phyloP scores from a whole-genome alignment of 2,113 vertebrate genomes.

The Eidolon helvum region DNA sequence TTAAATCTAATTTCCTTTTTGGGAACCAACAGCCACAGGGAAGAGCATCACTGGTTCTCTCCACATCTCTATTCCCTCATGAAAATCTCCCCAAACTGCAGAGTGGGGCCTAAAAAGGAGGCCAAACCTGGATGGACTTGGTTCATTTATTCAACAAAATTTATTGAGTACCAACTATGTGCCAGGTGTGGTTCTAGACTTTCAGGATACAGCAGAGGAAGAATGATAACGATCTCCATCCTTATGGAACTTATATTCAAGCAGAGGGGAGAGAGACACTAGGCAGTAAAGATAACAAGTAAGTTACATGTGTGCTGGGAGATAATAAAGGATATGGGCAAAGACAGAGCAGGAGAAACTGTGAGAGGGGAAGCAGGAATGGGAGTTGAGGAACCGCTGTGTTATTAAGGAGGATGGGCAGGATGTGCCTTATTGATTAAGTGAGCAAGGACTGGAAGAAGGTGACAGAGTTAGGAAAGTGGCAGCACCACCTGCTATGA shows the following conservation, averaged over 20 bases:
- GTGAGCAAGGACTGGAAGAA: neutral
- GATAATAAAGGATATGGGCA: neutral
- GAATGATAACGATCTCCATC: neutral
- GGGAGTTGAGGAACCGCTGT: fast-evolving
- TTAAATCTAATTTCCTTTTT: neutral
- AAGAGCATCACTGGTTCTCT: neutral
- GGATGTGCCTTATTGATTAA: neutral
- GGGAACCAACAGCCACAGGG: neutral
- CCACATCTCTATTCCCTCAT: neutral
- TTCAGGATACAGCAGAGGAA: neutral
- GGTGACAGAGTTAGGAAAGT: neutral
- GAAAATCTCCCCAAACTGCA: neutral
- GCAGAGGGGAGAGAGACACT: neutral
- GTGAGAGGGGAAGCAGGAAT: neutral
- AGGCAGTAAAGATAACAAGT: neutral
- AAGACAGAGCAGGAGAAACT: neutral
- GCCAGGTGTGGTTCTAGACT: neutral
- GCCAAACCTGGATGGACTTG: neutral
- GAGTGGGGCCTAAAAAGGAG: neutral
- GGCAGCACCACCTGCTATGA: neutral
- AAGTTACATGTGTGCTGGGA: neutral
- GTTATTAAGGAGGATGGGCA: neutral
- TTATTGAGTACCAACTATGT: neutral
- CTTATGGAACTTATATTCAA: neutral
- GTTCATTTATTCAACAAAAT: neutral